Evolutionary conservation across 1,140 invertebrate genomes (phyloP).

Genomic region (Tribolium castaneum): DNA sequence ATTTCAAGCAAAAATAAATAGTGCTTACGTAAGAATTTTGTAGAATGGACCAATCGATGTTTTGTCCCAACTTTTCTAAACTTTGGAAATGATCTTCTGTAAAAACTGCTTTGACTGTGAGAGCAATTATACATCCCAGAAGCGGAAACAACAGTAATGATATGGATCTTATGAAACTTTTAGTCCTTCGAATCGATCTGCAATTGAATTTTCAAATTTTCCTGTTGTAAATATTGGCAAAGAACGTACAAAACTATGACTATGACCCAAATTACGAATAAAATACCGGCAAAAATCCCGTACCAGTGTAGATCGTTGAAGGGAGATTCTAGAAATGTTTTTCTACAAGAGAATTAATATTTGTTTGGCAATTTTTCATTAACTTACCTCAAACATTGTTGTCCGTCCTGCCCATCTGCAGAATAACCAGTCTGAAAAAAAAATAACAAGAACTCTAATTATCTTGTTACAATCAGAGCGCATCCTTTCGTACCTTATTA

Average conservation of each 20-base stretch:
- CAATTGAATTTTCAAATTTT: constrained; percentile 48
- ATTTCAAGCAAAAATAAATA: not conserved
- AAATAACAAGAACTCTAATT: not conserved
- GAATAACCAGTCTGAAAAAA: constrained; percentile 59
- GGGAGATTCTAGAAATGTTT: constrained; percentile 65
- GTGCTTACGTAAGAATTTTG: constrained; percentile 56
- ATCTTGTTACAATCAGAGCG: not conserved
- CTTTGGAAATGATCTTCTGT: constrained; percentile 49
- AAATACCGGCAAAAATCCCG: constrained; percentile 63
- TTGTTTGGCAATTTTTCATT: not conserved
- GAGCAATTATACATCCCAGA: constrained; percentile 55
- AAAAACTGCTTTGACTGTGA: constrained; percentile 56
- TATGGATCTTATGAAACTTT: constrained; percentile 64
- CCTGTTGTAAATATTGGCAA: not conserved
- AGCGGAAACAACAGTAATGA: constrained; percentile 60
- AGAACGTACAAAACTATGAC: constrained; percentile 65
- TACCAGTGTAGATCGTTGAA: constrained; percentile 67
- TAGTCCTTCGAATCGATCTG: constrained; percentile 65
- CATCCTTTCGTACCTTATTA: not conserved
- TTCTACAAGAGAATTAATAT: constrained; percentile 58
- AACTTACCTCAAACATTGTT: constrained; percentile 66
- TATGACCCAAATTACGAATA: constrained; percentile 66
- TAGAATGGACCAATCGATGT: constrained; percentile 59
- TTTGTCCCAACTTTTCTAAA: constrained; percentile 51
- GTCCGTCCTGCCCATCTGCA: constrained; percentile 59